Evolutionary conservation across 1,140 invertebrate genomes (phyloP), one percentile per base, ranked within the genome.

Genomic region (Habropoda laboriosa): DNA sequence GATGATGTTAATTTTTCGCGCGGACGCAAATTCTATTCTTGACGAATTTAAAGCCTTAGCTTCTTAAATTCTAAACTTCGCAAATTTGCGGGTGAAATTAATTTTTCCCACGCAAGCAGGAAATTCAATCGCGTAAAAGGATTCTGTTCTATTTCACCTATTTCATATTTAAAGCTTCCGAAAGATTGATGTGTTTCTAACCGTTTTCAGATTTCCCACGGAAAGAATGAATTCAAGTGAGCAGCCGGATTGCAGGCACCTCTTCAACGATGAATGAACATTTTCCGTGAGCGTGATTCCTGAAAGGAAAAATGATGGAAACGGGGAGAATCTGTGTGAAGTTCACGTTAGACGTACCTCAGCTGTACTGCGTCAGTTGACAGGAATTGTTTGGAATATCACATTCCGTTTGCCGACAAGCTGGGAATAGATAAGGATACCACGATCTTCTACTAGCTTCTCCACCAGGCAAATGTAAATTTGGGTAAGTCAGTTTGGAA

Each of bases 401-500:
- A 70, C 71, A 40, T 82, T 63, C 57, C 71, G 79, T 74, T 75
- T 70, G 77, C n/a, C 32, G 51, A 58, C 67, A 78, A 49, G 47
- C 27, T 80, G 32, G 47, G n/a, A 51, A 53, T 64, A 73, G 75
- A 81, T 79, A 86, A 87, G 57, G 42, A 64, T 42, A 32, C n/a
- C 40, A 68, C 55, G 75, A 81, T 80, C 61, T 74, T 74, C 51
- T 38, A 67, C 2, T 64, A 38, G 70, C 35, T 75, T 71, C 67
- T 47, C 61, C 27, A 27, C 53, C n/a, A 40, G 55, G 40, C 60
- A 72, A 83, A 84, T 81, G 82, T 79, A 88, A 86, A 89, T 88
- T 86, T 35, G 53, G 67, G 10, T 87, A 83, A 88, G 85, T 83
- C 81, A 87, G 79, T 89, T 88, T 86, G 68, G 68, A 86, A 89